Evolutionary conservation across 2,888 invertebrate genomes (phyloP), one percentile per base, ranked within the genome.

Genomic region (Mesodorylaimus sp.): DNA sequence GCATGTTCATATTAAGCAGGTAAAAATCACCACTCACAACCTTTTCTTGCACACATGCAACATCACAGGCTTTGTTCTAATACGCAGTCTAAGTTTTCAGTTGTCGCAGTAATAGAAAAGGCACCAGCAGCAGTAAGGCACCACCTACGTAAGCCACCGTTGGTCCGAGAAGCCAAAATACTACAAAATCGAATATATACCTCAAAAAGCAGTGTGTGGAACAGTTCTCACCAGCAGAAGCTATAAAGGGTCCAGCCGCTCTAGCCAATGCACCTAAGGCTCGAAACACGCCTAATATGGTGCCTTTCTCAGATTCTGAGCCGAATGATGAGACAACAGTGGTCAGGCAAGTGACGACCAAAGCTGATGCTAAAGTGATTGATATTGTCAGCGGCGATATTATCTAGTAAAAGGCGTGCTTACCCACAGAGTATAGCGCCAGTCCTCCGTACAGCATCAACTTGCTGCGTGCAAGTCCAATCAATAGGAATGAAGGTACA

Each of bases 271-370:
- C 86, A 19, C 95, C 95, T 36, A 95, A 73, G 1, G 93, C 91
- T 53, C 95, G 76, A 64, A 93, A 85, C 56, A 86, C 83, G 13
- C 97, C 97, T 64, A 93, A 78, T 55, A 87, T 82, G 0, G 81
- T 80, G 27, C 95, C 95, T 64, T 91, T 88, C 62, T 88, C 83
- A 62, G 79, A 79, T 52, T 60, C 63, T 3, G 66, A 55, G 3
- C 83, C 82, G 65, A 81, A 79, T 55, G 78, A 77, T 2, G 91
- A 86, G n/a, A 84, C 84, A 51, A 89, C 72, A 2, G 91, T 83
- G 61, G 87, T 93, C 72, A 95, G 76, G 63, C 87, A 88, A 13
- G 95, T 89, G 24, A 95, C 91, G 28, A 91, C 88, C 68, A 88
- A 71, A 3, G 74, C 74, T n/a, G 76, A 74, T 0, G 73, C 74